Percentiles rank a stretch among this genome's conserved stretches.
phyloP scores from a whole-genome alignment of 1,140 invertebrate species.

The Stegodyphus mimosarum region DNA sequence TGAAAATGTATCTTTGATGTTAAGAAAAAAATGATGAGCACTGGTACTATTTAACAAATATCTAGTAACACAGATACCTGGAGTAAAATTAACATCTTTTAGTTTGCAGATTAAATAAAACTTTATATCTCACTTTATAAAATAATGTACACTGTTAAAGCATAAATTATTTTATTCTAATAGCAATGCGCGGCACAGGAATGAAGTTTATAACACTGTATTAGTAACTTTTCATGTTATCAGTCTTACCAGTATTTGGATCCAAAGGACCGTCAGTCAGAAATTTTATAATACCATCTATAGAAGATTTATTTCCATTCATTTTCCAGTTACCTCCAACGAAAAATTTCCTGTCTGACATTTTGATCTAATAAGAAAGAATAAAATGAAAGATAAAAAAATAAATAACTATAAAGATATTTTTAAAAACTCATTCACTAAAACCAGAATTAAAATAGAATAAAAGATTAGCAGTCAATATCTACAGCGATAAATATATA shows the following conservation, averaged over 20 bases:
- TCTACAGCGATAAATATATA: too few relatives aligned
- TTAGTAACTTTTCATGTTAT: neutral
- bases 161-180: too few relatives aligned
- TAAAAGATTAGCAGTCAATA: too few relatives aligned
- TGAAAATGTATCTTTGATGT: neutral
- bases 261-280: conserved; percentile 80
- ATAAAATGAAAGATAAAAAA: conserved; percentile 6
- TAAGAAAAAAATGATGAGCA: neutral
- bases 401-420: neutral
- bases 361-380: conserved; percentile 24
- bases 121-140: too few relatives aligned
- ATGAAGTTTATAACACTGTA: too few relatives aligned
- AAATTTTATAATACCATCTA: conserved; percentile 85
- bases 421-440: neutral
- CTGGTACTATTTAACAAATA: too few relatives aligned
- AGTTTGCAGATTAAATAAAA: too few relatives aligned
- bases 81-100: too few relatives aligned
- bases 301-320: conserved; percentile 76
- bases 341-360: conserved; percentile 84
- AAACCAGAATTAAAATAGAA: too few relatives aligned
- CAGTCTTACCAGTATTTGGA: conserved; percentile 79
- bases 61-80: too few relatives aligned
- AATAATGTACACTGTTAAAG: too few relatives aligned
- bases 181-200: too few relatives aligned
- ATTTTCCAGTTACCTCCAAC: conserved; percentile 99